Evolutionary conservation across 1,140 invertebrate species (phyloP), one percentile per base, ranked within the genome.

Genomic region (Ericerus pela): DNA sequence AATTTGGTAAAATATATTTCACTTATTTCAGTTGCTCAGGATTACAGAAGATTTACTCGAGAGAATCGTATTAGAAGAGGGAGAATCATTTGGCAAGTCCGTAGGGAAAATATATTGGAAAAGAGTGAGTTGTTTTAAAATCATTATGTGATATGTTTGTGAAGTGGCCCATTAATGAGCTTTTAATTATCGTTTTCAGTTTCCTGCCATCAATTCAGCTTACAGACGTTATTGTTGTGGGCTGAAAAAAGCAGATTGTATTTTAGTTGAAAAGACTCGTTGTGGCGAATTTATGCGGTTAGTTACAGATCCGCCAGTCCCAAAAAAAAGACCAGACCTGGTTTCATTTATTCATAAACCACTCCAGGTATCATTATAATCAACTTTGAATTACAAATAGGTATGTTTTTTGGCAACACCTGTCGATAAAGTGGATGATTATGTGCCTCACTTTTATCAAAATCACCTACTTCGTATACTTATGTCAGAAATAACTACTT

Each of bases 171-270:
- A n/a, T n/a, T n/a, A n/a, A n/a, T n/a, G n/a, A n/a, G n/a, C n/a
- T n/a, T n/a, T n/a, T n/a, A n/a, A n/a, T n/a, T n/a, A n/a, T n/a
- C n/a, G n/a, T n/a, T n/a, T n/a, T n/a, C 20, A 47, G 41, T 47
- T 47, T 16, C 41, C 58, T 28, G 41, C 29, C 51, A 58, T 58
- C 4, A 58, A 58, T 60, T 76, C 78, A 10, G 76, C 82, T 26
- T 88, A 88, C 67, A 79, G 82, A 66, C 78, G 80, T 65, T 88
- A 88, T 67, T 81, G 85, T 65, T 78, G 82, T 59, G 85, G 85
- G 33, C 74, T 88, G 54, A 86, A 88, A 67, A 76, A 81, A 62
- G 84, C 85, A 31, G 85, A 86, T 63, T 87, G 83, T 63, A 77
- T 88, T 22, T 68, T 88, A 63, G 84, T 83, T 55, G 72, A 74